These are phyloP conservation scores for Ceryle rudis DNA, from an alignment of 2,797 vertebrate species.

Conservation along the genomic window DNA sequence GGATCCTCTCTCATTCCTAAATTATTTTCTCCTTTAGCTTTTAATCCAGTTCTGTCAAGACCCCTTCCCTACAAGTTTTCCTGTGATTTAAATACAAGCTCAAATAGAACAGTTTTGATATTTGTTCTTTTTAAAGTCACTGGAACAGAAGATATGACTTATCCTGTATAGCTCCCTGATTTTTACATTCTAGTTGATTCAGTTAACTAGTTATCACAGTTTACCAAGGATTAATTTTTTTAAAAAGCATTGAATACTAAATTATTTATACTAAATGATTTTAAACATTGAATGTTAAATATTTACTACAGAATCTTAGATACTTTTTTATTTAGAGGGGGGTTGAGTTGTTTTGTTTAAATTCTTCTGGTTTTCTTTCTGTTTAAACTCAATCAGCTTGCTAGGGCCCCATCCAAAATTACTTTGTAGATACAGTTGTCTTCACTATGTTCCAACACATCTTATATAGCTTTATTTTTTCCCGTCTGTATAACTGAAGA, in stretches of 20 bases:
- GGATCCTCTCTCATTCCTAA: not conserved
- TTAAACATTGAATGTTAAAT: not conserved
- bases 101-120: not conserved
- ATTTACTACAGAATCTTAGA: not conserved
- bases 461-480: not conserved
- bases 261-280: not conserved
- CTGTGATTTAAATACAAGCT: not conserved
- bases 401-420: not conserved
- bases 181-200: not conserved
- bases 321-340: not conserved
- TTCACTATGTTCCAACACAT: not conserved
- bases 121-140: not conserved
- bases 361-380: not conserved
- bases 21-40: not conserved
- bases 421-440: not conserved
- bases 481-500: not conserved
- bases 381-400: not conserved
- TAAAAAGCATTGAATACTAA: not conserved
- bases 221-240: not conserved
- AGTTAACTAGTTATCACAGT: not conserved
- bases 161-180: not conserved
- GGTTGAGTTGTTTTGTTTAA: not conserved
- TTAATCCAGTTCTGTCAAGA: not conserved
- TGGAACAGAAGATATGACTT: not conserved
- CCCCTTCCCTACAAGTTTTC: not conserved